A percentile compares a stretch with the other conserved stretches of the same genome.
phyloP scores from a whole-genome alignment of 2,888 invertebrate species.

The Smittia aterrima region DNA sequence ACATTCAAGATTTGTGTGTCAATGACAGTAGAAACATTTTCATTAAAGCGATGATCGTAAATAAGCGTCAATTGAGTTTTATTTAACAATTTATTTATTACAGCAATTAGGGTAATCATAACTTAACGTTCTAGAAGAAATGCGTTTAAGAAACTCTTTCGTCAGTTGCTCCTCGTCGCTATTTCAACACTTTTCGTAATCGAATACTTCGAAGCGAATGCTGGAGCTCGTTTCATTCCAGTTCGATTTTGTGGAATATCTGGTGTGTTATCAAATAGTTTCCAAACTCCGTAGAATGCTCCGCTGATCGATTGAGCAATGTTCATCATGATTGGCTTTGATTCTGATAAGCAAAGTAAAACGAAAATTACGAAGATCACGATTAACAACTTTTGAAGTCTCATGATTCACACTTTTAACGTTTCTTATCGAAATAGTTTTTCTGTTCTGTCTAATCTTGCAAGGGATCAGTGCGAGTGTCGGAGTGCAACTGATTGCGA shows the following conservation, averaged over 20 bases:
- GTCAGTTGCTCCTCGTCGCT: not conserved
- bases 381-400: not conserved
- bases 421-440: not conserved
- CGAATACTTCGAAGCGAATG: conserved; percentile 23
- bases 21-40: too few relatives aligned
- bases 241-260: not conserved
- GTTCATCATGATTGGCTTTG: conserved; percentile 27
- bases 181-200: not conserved
- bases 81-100: too few relatives aligned
- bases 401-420: not conserved
- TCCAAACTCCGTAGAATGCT: not conserved
- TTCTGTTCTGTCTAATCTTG: not conserved
- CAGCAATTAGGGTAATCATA: too few relatives aligned
- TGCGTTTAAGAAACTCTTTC: too few relatives aligned
- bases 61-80: too few relatives aligned
- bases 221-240: conserved; percentile 16
- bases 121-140: too few relatives aligned
- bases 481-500: conserved; percentile 22
- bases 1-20: too few relatives aligned
- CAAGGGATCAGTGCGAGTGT: not conserved
- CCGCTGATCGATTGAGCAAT: conserved; percentile 17
- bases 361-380: not conserved
- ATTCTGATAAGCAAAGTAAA: not conserved
- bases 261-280: conserved; percentile 15
- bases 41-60: too few relatives aligned